phyloP scores from a whole-genome alignment of 2,113 vertebrate species.

The Neolamprologus toae region DNA sequence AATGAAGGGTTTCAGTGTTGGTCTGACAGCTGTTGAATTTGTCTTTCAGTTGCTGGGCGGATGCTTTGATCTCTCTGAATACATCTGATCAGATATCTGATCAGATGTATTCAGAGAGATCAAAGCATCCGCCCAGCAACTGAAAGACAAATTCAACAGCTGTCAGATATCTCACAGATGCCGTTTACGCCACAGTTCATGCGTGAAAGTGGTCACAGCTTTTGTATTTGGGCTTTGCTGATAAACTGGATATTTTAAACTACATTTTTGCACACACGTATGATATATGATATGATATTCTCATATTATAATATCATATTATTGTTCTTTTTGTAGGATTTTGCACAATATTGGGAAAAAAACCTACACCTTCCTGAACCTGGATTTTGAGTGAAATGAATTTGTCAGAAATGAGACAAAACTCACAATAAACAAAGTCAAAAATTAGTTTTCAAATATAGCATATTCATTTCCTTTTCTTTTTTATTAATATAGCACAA shows the following conservation, averaged over 20 bases:
- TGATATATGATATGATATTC: background rate
- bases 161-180: background rate
- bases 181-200: background rate
- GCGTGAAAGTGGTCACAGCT: background rate
- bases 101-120: background rate
- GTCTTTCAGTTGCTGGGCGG: rapidly evolving
- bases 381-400: background rate
- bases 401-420: background rate
- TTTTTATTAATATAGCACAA: background rate
- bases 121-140: rapidly evolving
- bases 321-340: background rate
- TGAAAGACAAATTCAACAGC: background rate
- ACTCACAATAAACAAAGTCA: background rate
- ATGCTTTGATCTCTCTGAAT: no score
- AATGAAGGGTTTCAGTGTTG: background rate
- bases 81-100: background rate
- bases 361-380: background rate
- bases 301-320: background rate
- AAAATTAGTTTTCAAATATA: background rate
- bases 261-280: background rate
- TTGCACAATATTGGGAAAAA: background rate
- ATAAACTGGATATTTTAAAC: background rate
- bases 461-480: background rate
- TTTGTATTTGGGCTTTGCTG: background rate
- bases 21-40: background rate